Evolutionary conservation across 2,797 vertebrate genomes (phyloP).

Genomic region (Rhinatrema bivittatum): DNA sequence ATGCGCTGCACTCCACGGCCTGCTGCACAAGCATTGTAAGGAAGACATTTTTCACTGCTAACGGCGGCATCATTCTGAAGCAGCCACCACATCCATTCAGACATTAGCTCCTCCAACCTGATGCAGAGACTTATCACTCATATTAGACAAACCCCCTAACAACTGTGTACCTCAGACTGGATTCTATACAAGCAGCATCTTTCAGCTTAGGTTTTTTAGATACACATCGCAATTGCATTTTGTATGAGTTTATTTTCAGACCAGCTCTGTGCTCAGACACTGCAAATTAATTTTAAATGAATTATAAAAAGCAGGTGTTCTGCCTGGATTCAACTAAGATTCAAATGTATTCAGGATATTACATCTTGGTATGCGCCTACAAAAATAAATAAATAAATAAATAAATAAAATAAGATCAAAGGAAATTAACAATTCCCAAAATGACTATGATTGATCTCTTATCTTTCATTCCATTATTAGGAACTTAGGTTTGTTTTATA

Average conservation of each 20-base stretch:
- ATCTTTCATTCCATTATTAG: conserved; percentile 4
- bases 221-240: conserved; percentile 11
- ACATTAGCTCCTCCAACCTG: conserved; percentile 45
- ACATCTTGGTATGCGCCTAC: neutral
- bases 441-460: neutral
- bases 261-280: neutral
- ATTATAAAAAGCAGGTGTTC: neutral
- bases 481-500: conserved; percentile 2
- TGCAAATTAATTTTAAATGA: neutral
- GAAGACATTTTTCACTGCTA: conserved; percentile 72
- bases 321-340: neutral
- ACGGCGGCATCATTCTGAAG: conserved; percentile 54
- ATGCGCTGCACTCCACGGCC: conserved; percentile 60
- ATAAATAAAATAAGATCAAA: neutral
- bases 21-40: conserved; percentile 60
- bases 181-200: conserved; percentile 20
- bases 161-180: conserved; percentile 17
- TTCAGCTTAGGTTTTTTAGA: conserved; percentile 9
- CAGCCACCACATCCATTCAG: conserved; percentile 48
- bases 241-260: conserved; percentile 12
- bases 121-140: conserved; percentile 45
- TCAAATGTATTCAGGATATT: neutral
- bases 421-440: conserved; percentile 1
- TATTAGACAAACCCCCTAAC: conserved; percentile 24
- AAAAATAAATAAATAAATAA: neutral